These are phyloP conservation scores for Eupithecia subumbrata DNA, from an alignment of 2,888 invertebrate genomes.

Conservation along the genomic window DNA sequence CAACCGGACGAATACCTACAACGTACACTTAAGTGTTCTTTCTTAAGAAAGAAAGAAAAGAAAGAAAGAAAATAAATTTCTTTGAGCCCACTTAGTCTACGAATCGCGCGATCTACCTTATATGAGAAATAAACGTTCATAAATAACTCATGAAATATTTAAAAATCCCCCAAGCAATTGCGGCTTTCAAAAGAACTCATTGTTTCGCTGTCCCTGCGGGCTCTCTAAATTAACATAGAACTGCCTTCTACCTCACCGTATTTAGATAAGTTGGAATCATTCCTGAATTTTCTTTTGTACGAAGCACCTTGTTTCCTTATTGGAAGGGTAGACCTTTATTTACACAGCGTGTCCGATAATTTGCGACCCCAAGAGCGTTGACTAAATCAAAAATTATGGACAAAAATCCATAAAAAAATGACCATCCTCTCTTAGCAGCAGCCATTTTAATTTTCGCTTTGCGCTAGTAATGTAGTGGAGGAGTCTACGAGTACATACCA, in stretches of 20 bases:
- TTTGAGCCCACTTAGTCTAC: too few species aligned
- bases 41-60: too few species aligned
- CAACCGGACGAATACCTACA: too few species aligned
- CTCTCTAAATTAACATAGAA: constrained; percentile 9
- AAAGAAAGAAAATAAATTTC: too few species aligned
- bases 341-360: background rate
- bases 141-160: background rate
- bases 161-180: background rate
- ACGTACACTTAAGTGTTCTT: too few species aligned
- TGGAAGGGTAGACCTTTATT: background rate
- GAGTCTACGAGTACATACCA: too few species aligned
- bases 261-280: constrained; percentile 1
- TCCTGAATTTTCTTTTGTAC: constrained; percentile 1
- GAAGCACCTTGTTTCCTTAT: background rate
- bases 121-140: too few species aligned
- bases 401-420: too few species aligned
- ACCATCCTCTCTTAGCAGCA: too few species aligned
- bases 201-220: background rate
- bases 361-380: background rate
- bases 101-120: too few species aligned
- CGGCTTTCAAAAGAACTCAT: background rate
- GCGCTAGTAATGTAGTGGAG: too few species aligned
- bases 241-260: background rate
- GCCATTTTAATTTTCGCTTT: too few species aligned
- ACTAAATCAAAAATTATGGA: background rate